Conservation (phyloP, 1,140 invertebrate species). For the Ctenoplectra terminalis region DNA sequence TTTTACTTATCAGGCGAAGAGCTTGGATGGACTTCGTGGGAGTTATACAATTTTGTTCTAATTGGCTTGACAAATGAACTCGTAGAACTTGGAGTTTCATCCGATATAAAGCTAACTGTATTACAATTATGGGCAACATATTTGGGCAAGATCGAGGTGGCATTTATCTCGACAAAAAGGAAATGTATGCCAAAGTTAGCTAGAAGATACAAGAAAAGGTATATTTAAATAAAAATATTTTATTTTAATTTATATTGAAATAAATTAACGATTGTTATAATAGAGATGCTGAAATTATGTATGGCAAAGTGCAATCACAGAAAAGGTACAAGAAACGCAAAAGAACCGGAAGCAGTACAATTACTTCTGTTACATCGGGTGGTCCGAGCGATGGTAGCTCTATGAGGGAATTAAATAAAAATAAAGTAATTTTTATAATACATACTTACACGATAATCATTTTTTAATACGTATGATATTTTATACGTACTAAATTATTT, state of each 20-base stretch:
- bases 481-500: neutral
- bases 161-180: conserved; percentile 82
- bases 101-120: conserved; percentile 84
- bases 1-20: conserved; percentile 61
- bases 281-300: conserved; percentile 84
- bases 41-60: conserved; percentile 87
- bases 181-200: conserved; percentile 83
- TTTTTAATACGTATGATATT: no score
- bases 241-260: neutral
- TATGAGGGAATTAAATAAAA: conserved; percentile 68
- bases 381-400: conserved; percentile 61
- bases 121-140: conserved; percentile 87
- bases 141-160: conserved; percentile 85
- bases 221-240: neutral
- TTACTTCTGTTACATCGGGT: conserved; percentile 64
- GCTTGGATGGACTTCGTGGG: conserved; percentile 85
- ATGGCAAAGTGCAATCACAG: conserved; percentile 77
- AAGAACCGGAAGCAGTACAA: conserved; percentile 49
- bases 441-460: neutral
- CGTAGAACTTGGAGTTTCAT: conserved; percentile 84
- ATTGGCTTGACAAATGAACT: conserved; percentile 85
- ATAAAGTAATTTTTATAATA: conserved; percentile 70
- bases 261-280: conserved; percentile 52
- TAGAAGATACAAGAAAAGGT: conserved; percentile 81
- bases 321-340: conserved; percentile 65